Percentiles rank a stretch among this genome's conserved stretches.
Conservation (phyloP, 2,888 invertebrate species). For the Parasteatoda lunata region DNA sequence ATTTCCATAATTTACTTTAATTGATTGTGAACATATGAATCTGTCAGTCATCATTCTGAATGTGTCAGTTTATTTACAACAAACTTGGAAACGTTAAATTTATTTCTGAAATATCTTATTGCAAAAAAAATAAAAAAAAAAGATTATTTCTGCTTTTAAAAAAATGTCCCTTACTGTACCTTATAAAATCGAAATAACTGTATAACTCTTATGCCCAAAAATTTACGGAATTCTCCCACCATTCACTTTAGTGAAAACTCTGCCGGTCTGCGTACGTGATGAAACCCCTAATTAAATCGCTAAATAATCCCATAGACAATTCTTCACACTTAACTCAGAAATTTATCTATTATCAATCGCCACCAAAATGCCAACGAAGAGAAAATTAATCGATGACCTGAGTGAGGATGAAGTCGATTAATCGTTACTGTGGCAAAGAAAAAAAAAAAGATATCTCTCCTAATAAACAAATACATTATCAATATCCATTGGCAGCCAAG, state of each 20-base stretch:
- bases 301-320: slow-evolving; percentile 29
- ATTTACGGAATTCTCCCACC: too few relatives aligned
- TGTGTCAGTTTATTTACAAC: too few relatives aligned
- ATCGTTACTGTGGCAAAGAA: slow-evolving; percentile 37
- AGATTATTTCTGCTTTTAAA: too few relatives aligned
- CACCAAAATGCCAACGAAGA: slow-evolving; percentile 9
- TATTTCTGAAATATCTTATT: too few relatives aligned
- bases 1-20: too few relatives aligned
- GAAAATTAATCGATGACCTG: slow-evolving; percentile 56
- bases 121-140: too few relatives aligned
- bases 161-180: too few relatives aligned
- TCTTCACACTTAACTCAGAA: slow-evolving; percentile 16
- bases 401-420: slow-evolving; percentile 48
- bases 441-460: slow-evolving; percentile 49
- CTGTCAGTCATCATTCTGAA: too few relatives aligned
- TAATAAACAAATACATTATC: slow-evolving; percentile 68
- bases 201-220: too few relatives aligned
- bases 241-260: neutral
- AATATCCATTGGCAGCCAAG: slow-evolving; percentile 63
- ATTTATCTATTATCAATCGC: slow-evolving; percentile 44
- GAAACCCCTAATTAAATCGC: slow-evolving; percentile 51
- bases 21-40: too few relatives aligned
- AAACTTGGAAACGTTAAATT: too few relatives aligned
- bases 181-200: too few relatives aligned
- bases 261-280: slow-evolving; percentile 3